Conservation (phyloP, 2,797 vertebrate species). For the Phalanger gymnotis region DNA sequence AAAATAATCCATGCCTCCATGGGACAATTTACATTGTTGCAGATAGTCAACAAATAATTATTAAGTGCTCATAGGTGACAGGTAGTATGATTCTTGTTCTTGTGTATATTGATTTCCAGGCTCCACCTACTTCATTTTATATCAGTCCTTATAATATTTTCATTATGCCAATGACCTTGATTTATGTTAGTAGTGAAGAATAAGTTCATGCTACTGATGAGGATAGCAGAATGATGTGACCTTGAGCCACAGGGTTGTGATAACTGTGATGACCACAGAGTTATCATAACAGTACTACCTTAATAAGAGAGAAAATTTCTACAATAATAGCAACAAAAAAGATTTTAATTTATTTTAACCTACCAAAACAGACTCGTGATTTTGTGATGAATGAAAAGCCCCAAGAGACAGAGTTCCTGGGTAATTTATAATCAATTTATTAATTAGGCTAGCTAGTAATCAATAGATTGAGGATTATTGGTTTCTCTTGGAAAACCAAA, state of each 20-base stretch:
- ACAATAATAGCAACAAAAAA: not conserved
- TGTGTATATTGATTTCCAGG: not conserved
- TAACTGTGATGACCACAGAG: not conserved
- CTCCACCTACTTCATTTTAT: not conserved
- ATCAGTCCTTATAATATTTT: not conserved
- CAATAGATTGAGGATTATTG: not conserved
- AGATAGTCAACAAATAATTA: not conserved
- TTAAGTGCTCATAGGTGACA: not conserved
- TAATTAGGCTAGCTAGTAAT: not conserved
- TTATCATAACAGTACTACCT: not conserved
- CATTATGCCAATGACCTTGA: not conserved
- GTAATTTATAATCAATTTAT: not conserved
- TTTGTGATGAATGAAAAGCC: not conserved
- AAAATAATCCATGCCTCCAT: not conserved
- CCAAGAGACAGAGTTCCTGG: not conserved
- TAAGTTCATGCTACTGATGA: not conserved
- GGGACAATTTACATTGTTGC: not conserved
- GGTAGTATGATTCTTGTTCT: not conserved
- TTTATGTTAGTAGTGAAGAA: not conserved
- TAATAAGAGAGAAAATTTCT: not conserved
- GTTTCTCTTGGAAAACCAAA: not conserved
- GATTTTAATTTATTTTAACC: not conserved
- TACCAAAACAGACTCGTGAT: not conserved
- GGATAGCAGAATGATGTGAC: not conserved
- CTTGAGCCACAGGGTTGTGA: not conserved